Evolutionary conservation across 2,888 invertebrate species (phyloP).

Genomic region (Cantharis rufa): DNA sequence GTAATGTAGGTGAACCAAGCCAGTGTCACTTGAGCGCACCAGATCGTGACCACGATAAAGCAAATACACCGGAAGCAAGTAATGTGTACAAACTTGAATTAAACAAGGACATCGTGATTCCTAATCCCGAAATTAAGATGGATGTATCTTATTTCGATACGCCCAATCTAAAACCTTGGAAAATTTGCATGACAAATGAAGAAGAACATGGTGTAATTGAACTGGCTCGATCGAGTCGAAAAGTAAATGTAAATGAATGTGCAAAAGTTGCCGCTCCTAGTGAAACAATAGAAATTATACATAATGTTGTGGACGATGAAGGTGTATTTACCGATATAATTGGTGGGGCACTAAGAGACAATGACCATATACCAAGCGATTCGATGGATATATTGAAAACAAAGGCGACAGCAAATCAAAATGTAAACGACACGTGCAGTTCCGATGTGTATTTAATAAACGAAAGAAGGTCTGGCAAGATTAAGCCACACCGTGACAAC

Average conservation of each 20-base stretch:
- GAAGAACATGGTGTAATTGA: constrained; percentile 11
- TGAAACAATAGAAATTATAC: constrained; percentile 22
- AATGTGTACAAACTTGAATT: constrained; percentile 21
- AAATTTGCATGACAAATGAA: constrained; percentile 27
- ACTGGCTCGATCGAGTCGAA: not conserved
- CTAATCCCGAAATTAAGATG: constrained; percentile 16
- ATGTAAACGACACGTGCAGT: not conserved
- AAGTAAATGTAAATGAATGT: constrained; percentile 21
- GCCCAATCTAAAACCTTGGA: not conserved
- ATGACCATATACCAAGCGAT: constrained; percentile 31
- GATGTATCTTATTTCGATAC: not conserved
- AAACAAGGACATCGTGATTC: constrained; percentile 17
- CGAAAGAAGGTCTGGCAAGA: not conserved
- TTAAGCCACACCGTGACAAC: not conserved
- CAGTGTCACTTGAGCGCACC: constrained; percentile 19
- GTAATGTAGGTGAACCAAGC: constrained; percentile 22
- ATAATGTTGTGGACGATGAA: constrained; percentile 14
- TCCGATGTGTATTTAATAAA: not conserved
- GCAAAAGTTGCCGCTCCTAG: constrained; percentile 16
- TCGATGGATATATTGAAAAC: constrained; percentile 13
- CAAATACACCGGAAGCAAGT: constrained; percentile 22
- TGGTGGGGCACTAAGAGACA: constrained; percentile 30
- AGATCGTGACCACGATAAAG: constrained; percentile 28
- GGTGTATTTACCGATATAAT: constrained; percentile 21
- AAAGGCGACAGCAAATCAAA: constrained; percentile 2